Percentiles rank a stretch among this genome's conserved stretches.
Conservation (phyloP, 1,140 invertebrate species). For the Drosophila bocki region DNA sequence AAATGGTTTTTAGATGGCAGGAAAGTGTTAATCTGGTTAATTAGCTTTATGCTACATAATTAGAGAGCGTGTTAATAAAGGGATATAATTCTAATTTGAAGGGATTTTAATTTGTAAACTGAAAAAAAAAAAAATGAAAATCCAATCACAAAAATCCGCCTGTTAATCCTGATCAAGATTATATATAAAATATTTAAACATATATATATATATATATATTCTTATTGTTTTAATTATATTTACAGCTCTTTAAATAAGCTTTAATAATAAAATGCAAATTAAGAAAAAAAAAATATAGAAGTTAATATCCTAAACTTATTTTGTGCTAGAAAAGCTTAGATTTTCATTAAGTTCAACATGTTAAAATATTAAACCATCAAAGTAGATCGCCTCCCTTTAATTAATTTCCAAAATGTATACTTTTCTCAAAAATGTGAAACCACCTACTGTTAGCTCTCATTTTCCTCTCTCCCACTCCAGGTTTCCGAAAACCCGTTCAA, state of each 20-base stretch:
- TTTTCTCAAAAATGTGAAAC: background rate
- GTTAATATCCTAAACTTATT: too few relatives aligned
- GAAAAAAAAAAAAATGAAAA: too few relatives aligned
- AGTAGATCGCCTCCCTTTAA: background rate
- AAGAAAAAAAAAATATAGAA: too few relatives aligned
- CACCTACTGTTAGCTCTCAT: background rate
- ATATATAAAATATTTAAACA: too few relatives aligned
- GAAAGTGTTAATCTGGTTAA: background rate
- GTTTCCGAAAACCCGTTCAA: background rate
- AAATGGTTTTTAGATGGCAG: background rate
- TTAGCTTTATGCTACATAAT: background rate
- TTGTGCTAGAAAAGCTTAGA: background rate
- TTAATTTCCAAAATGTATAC: background rate
- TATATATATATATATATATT: too few relatives aligned
- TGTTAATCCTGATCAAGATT: too few relatives aligned
- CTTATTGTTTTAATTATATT: too few relatives aligned
- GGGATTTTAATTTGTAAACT: background rate
- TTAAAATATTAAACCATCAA: too few relatives aligned
- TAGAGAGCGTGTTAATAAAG: background rate
- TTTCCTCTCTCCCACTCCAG: background rate
- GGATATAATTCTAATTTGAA: background rate
- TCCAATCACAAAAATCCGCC: too few relatives aligned
- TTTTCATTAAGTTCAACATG: background rate
- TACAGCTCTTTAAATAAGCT: too few relatives aligned
- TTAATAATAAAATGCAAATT: too few relatives aligned